Evolutionary conservation across 2,113 vertebrate species (phyloP).

Genomic region (Pontoporia blainvillei): DNA sequence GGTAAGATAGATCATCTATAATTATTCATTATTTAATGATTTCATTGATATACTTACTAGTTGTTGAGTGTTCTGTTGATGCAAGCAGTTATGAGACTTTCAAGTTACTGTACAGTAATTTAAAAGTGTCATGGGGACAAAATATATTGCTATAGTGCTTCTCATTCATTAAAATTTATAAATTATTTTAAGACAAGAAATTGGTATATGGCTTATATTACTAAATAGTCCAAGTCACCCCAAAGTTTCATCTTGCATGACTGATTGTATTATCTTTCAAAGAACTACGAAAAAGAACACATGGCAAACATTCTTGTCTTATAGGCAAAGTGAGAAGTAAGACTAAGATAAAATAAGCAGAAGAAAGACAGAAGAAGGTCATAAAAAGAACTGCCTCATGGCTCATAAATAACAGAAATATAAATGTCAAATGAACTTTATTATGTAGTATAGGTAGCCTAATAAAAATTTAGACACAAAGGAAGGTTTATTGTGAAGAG

Average conservation of each 20-base stretch:
- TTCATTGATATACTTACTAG: conserved; percentile 62
- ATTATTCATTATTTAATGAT: conserved; percentile 69
- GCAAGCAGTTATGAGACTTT: conserved; percentile 44
- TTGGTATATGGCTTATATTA: neutral
- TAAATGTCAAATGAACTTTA: conserved; percentile 87
- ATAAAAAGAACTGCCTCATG: conserved; percentile 80
- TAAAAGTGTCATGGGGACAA: neutral
- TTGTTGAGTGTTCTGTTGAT: conserved; percentile 56
- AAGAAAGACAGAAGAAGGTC: conserved; percentile 71
- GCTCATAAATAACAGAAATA: conserved; percentile 87
- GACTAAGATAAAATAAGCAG: conserved; percentile 76
- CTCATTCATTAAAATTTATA: neutral
- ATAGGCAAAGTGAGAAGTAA: conserved; percentile 73
- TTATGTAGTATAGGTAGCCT: conserved; percentile 81
- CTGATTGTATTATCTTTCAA: conserved; percentile 52
- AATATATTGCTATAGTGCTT: neutral
- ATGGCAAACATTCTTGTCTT: conserved; percentile 27
- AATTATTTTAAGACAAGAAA: conserved; percentile 34
- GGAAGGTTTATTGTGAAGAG: conserved; percentile 80
- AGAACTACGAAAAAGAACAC: conserved; percentile 13
- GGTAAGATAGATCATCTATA: conserved; percentile 48
- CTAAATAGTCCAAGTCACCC: neutral
- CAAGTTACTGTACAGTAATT: conserved; percentile 15
- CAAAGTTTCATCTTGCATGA: neutral
- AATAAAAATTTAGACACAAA: conserved; percentile 83